phyloP scores from a whole-genome alignment of 2,113 vertebrate species.

The Diadophis punctatus region DNA sequence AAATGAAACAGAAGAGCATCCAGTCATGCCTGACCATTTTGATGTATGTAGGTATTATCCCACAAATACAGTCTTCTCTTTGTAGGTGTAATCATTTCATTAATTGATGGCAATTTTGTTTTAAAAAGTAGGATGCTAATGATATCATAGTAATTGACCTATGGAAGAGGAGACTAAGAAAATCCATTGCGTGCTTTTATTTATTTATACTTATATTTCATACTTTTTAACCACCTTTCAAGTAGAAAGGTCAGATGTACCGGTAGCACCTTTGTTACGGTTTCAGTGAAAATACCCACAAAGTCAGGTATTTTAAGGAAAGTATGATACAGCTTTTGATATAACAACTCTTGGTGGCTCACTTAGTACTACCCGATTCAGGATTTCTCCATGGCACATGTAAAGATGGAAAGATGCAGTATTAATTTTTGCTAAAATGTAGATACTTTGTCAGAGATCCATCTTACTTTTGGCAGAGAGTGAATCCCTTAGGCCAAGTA shows the following conservation, averaged over 20 bases:
- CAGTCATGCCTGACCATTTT: neutral
- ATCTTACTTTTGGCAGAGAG: slow-evolving; percentile 22
- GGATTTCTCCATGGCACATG: slow-evolving; percentile 9
- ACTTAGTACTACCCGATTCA: slow-evolving; percentile 28
- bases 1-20: neutral
- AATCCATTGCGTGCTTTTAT: slow-evolving; percentile 36
- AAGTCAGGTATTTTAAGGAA: slow-evolving; percentile 58
- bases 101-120: neutral
- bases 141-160: neutral
- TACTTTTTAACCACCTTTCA: slow-evolving; percentile 11
- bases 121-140: neutral
- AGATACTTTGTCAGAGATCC: slow-evolving; percentile 14
- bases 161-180: slow-evolving; percentile 19
- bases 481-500: slow-evolving; percentile 12
- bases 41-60: neutral
- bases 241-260: slow-evolving; percentile 43
- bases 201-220: neutral
- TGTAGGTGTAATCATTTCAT: neutral
- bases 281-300: slow-evolving; percentile 50
- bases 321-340: slow-evolving; percentile 48
- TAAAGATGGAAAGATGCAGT: slow-evolving; percentile 2
- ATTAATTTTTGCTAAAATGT: slow-evolving; percentile 6
- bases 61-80: neutral
- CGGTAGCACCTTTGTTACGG: slow-evolving; percentile 31
- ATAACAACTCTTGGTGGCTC: slow-evolving; percentile 41